Evolutionary conservation across 2,888 invertebrate genomes (phyloP), one percentile per base, ranked within the genome.

Genomic region (Aleiodes testaceus): DNA sequence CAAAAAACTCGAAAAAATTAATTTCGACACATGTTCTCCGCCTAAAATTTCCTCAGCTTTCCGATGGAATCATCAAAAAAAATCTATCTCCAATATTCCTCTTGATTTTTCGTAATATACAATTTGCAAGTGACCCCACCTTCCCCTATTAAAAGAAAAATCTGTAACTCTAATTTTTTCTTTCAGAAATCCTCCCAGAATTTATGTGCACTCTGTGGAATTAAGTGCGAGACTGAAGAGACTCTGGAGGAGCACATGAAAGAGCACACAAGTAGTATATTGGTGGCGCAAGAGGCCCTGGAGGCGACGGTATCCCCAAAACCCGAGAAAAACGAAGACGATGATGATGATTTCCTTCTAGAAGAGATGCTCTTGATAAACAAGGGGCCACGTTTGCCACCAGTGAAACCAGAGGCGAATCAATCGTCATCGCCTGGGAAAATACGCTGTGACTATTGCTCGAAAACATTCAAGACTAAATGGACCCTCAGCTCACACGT

Each of bases 401-500:
- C 50, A 20, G 1, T 20, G 9, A 53, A 55, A 18, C n/a, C 61
- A n/a, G 66, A 16, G 20, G 53, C 68, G 0, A 77, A 74, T 16
- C 14, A 16, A 20, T 45, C 30, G 16, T 59, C 69, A 22, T 36
- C 52, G 50, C 26, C 53, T 9, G 65, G 42, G 12, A 83, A 84
- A 68, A 83, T 86, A 50, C 82, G 85, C 3, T 87, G 87, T 72
- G 83, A 85, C 45, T 87, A 87, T 26, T 87, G 87, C 65, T 85
- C 84, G 30, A 87, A 87, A 59, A 86, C 86, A 0, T 87, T 87
- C 71, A 87, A 87, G 70, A 85, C 86, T 1, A 87, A 87, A 68
- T 87, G 87, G 87, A 87, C 87, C 0, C 72, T 87, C 14, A 86
- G 83, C 70, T 86, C 85, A 1, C 88, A 88, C 67, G 85, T 87